Evolutionary conservation across 2,113 vertebrate species (phyloP).

Genomic region (Piprites chloris): DNA sequence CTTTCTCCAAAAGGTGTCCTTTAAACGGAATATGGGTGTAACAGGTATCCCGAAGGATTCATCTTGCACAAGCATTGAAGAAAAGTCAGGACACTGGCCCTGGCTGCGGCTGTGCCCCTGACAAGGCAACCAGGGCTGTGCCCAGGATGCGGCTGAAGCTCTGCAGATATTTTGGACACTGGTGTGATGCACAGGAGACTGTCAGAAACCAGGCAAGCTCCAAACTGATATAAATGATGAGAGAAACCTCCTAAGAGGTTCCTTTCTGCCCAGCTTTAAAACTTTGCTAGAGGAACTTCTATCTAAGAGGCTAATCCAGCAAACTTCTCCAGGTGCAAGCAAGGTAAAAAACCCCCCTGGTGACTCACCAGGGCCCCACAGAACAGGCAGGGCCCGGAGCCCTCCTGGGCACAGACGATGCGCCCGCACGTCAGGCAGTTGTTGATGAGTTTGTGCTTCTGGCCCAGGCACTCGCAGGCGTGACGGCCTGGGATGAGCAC

Average conservation of each 20-base stretch:
- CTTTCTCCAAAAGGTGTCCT: background rate
- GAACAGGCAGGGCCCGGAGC: slow-evolving; percentile 93
- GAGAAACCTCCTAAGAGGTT: background rate
- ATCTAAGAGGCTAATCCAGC: background rate
- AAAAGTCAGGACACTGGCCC: background rate
- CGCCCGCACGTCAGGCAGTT: slow-evolving; percentile 93
- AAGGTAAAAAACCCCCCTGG: fast-evolving
- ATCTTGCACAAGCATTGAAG: background rate
- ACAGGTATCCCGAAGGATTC: background rate
- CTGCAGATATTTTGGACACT: background rate
- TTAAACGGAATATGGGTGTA: background rate
- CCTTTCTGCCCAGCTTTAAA: background rate
- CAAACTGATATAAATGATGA: background rate
- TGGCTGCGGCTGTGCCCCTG: background rate
- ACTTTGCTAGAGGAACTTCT: background rate
- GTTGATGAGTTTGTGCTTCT: slow-evolving; percentile 94
- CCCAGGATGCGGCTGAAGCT: background rate
- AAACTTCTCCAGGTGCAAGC: fast-evolving
- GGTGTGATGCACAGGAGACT: background rate
- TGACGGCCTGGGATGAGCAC: slow-evolving; percentile 89
- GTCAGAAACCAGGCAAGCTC: background rate
- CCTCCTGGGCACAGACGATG: slow-evolving; percentile 95
- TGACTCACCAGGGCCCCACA: slow-evolving; percentile 86
- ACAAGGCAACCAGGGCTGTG: background rate
- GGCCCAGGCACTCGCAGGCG: slow-evolving; percentile 90